phyloP scores from a whole-genome alignment of 2,888 invertebrate genomes.

The Notodonta ziczac region DNA sequence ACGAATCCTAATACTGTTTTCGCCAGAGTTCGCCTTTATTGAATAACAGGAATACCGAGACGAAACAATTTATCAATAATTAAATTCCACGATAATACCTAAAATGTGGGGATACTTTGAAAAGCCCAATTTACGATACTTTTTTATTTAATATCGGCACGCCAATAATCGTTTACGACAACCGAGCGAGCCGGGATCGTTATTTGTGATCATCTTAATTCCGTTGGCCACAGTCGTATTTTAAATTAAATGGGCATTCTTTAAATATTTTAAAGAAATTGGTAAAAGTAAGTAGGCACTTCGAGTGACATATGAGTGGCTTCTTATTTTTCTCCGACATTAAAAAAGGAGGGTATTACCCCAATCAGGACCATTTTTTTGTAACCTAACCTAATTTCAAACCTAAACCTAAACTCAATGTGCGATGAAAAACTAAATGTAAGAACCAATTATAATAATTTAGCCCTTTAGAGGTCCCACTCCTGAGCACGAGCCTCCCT shows the following conservation, averaged over 20 bases:
- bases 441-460: too few relatives aligned
- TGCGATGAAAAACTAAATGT: too few relatives aligned
- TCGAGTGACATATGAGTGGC: too few relatives aligned
- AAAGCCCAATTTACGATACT: not conserved
- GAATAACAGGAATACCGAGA: too few relatives aligned
- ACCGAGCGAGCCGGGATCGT: not conserved
- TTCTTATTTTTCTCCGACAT: too few relatives aligned
- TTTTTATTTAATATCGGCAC: conserved; percentile 1
- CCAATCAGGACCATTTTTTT: too few relatives aligned
- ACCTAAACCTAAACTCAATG: too few relatives aligned
- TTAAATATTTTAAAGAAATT: not conserved
- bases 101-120: not conserved
- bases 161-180: not conserved
- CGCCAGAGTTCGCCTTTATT: not conserved
- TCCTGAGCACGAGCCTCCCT: too few relatives aligned
- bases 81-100: not conserved
- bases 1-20: not conserved
- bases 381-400: too few relatives aligned
- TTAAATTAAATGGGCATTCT: not conserved
- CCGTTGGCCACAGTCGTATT: not conserved
- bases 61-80: not conserved
- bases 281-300: too few relatives aligned
- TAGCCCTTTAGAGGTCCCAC: too few relatives aligned
- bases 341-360: too few relatives aligned
- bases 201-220: conserved; percentile 2